Conservation (phyloP, 1,140 invertebrate genomes). For the Zaprionus camerounensis region DNA sequence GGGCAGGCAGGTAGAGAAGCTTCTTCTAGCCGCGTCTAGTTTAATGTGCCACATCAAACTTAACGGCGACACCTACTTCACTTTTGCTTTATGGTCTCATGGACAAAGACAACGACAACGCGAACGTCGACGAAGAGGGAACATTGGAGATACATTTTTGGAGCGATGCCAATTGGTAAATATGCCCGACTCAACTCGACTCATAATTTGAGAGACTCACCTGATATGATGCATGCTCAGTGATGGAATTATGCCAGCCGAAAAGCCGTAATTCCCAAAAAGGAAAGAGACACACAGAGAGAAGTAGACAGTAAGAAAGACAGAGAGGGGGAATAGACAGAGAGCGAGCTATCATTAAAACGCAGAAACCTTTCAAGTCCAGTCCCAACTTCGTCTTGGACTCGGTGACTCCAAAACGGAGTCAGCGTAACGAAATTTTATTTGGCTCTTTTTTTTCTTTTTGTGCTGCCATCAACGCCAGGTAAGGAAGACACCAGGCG, state of each 20-base stretch:
- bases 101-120: constrained; percentile 12
- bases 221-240: constrained; percentile 67
- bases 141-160: constrained; percentile 22
- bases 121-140: too few relatives aligned
- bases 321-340: constrained; percentile 2
- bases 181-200: constrained; percentile 39
- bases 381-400: constrained; percentile 9
- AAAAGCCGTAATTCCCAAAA: constrained; percentile 44
- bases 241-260: constrained; percentile 66
- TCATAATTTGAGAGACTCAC: constrained; percentile 69
- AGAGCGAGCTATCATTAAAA: constrained; percentile 70
- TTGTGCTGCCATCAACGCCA: constrained; percentile 41
- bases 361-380: constrained; percentile 32
- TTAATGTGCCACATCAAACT: constrained; percentile 80
- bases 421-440: constrained; percentile 74
- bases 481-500: constrained; percentile 22
- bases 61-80: constrained; percentile 80
- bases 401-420: constrained; percentile 1
- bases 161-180: constrained; percentile 76
- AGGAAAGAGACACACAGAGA: neutral
- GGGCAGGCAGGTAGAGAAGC: constrained; percentile 35
- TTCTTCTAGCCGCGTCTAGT: constrained; percentile 47
- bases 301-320: neutral
- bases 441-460: constrained; percentile 58
- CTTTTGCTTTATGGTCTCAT: constrained; percentile 61